Percentiles rank a stretch among this genome's conserved stretches.
Conservation (phyloP, 2,113 vertebrate species). For the Antechinus stuartii region DNA sequence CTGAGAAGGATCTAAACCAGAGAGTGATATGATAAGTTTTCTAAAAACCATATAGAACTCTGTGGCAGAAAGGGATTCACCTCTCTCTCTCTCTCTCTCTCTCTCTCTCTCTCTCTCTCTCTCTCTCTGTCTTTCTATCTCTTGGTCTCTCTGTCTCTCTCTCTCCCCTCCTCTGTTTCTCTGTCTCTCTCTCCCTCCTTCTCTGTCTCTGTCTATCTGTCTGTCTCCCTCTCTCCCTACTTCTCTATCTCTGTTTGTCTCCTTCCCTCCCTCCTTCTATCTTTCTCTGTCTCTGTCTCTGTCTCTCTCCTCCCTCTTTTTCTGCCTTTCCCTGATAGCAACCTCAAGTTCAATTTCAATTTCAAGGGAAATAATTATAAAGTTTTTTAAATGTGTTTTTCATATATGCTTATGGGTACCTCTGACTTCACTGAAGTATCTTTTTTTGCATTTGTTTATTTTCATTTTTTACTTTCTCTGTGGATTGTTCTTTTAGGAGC, state of each 20-base stretch:
- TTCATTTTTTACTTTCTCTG: not conserved
- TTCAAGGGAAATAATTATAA: not conserved
- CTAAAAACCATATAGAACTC: not conserved
- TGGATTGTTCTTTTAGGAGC: not conserved
- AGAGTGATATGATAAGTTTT: not conserved
- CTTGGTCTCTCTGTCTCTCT: no score
- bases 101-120: no score
- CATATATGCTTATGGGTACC: not conserved
- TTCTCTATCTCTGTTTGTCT: no score
- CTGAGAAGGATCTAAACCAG: not conserved
- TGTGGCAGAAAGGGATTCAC: not conserved
- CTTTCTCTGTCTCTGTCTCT: no score
- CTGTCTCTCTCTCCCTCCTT: no score
- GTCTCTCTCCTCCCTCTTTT: no score
- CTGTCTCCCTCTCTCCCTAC: no score
- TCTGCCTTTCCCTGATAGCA: not conserved
- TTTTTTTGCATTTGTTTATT: not conserved
- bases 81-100: no score
- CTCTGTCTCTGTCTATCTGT: no score
- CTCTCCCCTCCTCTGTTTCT: no score
- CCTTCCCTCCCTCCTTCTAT: no score
- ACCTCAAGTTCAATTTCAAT: not conserved
- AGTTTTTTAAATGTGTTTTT: not conserved
- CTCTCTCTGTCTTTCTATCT: no score
- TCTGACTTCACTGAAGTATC: not conserved